Conservation (phyloP, 37 sponge, comb jelly and placozoan genomes). For the Geodia barretti region DNA sequence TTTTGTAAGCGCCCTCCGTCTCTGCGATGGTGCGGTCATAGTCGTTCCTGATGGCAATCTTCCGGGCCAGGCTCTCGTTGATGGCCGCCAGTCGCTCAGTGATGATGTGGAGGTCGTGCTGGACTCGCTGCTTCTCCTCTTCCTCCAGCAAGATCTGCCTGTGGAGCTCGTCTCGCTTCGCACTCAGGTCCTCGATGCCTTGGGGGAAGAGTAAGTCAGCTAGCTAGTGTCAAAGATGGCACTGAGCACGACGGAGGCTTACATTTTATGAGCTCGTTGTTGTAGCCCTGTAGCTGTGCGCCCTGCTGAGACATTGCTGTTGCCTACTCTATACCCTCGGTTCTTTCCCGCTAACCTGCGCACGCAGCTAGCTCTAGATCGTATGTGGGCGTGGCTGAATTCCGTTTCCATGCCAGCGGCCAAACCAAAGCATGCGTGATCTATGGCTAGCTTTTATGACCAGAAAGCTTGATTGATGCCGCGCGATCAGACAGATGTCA, state of each 20-base stretch:
- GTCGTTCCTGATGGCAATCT: conserved; percentile 91
- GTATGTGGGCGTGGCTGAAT: too few relatives aligned
- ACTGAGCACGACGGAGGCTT: conserved; percentile 40
- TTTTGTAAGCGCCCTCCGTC: conserved; percentile 96
- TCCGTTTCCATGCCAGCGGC: too few relatives aligned
- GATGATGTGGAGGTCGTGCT: conserved; percentile 88
- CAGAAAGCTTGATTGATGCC: too few relatives aligned
- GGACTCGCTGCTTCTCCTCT: conserved; percentile 93
- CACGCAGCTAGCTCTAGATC: too few relatives aligned
- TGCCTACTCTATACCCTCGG: too few relatives aligned
- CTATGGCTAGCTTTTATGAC: too few relatives aligned
- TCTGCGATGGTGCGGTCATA: conserved; percentile 96
- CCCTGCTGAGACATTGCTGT: conserved; percentile 86
- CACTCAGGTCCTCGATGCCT: conserved; percentile 71
- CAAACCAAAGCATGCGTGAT: too few relatives aligned
- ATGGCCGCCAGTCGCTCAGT: conserved; percentile 85
- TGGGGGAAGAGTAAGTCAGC: background rate
- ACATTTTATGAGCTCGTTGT: conserved; percentile 99
- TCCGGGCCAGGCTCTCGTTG: conserved; percentile 93
- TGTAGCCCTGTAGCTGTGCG: conserved; percentile 93
- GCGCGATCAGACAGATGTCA: too few relatives aligned
- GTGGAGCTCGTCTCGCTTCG: conserved; percentile 96
- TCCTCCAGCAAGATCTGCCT: conserved; percentile 95
- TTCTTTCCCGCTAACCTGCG: too few relatives aligned
- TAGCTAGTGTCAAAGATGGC: too few relatives aligned